Conservation (phyloP, 2,797 vertebrate genomes). For the Falco novaeseelandiae region DNA sequence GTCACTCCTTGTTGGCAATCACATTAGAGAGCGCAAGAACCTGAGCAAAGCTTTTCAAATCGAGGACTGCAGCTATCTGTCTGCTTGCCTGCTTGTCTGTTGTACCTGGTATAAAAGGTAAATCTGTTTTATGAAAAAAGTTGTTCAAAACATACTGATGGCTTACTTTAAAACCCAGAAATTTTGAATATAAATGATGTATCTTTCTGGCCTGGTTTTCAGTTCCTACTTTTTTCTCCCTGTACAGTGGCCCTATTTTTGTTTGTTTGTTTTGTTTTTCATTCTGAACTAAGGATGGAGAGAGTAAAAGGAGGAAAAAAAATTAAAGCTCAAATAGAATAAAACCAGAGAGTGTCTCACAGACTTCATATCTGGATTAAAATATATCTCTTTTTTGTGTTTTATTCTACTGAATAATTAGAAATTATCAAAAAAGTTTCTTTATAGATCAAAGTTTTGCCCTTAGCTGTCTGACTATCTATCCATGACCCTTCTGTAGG, state of each 20-base stretch:
- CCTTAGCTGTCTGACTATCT: background rate
- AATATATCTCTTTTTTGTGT: background rate
- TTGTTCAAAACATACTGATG: background rate
- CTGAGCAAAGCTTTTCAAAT: background rate
- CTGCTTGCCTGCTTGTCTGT: background rate
- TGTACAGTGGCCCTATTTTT: background rate
- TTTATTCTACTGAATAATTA: background rate
- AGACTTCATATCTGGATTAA: background rate
- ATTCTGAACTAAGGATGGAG: background rate
- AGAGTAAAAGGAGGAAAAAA: background rate
- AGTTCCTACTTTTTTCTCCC: background rate
- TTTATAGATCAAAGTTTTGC: background rate
- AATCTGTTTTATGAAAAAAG: background rate
- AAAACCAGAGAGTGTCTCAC: background rate
- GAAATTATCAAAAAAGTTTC: background rate
- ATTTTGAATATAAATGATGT: background rate
- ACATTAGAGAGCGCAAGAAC: slow-evolving; percentile 42
- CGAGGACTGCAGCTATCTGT: background rate
- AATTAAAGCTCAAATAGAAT: background rate
- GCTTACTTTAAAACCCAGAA: background rate
- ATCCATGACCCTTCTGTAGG: background rate
- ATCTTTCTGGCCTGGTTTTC: background rate
- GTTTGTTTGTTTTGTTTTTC: background rate
- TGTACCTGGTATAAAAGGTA: background rate
- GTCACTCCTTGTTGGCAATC: slow-evolving; percentile 52